Conservation (phyloP, 2,113 vertebrate genomes). For the Tinamus guttatus region DNA sequence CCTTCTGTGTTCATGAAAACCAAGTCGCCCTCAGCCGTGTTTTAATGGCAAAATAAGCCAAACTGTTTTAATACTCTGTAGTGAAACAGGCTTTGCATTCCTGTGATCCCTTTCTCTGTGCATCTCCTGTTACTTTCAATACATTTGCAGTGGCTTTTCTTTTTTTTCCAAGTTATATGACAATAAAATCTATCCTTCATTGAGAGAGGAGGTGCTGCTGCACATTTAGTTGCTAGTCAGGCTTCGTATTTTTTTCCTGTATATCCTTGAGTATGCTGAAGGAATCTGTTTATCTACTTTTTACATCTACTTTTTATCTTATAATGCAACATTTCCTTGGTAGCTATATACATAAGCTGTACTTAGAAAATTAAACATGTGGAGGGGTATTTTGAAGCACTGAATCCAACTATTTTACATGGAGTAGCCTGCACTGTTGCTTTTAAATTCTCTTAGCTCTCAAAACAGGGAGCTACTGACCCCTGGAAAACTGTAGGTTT, state of each 20-base stretch:
- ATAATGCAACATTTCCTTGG: neutral
- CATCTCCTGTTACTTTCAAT: neutral
- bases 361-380: neutral
- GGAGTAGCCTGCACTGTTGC: neutral
- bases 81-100: neutral
- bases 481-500: neutral
- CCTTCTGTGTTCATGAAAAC: neutral
- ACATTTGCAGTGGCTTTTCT: neutral
- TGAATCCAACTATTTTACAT: neutral
- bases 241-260: neutral
- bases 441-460: neutral
- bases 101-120: neutral
- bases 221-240: neutral
- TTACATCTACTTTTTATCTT: neutral
- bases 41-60: neutral
- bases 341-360: neutral
- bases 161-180: neutral
- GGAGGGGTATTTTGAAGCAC: neutral
- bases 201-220: neutral
- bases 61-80: neutral
- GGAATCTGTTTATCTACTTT: neutral
- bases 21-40: neutral
- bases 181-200: neutral
- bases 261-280: neutral
- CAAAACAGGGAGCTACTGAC: neutral